Base-by-base conservation (phyloP, 1,140 invertebrate species). In the Macrosteles quadrilineatus region DNA sequence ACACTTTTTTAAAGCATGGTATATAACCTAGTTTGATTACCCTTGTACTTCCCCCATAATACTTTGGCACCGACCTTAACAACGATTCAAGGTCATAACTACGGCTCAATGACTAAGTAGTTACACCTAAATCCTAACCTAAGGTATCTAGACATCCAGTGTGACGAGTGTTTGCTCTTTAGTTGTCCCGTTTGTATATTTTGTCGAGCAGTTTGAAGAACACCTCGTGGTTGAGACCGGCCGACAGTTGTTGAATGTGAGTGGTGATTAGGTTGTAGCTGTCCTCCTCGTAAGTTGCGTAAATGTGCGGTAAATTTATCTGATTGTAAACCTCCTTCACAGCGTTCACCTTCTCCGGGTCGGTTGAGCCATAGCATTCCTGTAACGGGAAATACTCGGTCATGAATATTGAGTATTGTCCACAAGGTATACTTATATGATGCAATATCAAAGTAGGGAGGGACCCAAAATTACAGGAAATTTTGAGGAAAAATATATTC, bases 301-400 rank as follows among this genome's bases (percentile, higher is more conserved):
- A 97, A 0, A 90, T 89, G 43, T 89, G 85, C 27, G 89, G 86
- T 23, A 98, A 77, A 70, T 90, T 86, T 1, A 98, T 79, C 72
- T 95, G 89, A 75, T 90, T 86, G 76, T 94, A 98, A 0, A 97
- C 79, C 40, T 88, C 80, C 80, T 91, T 95, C 1, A 97, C 89
- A 68, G 82, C 85, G 36, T 84, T 81, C 12, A 94, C 85, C 75
- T 90, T 89, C 59, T 86, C 84, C 3, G 84, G 81, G 75, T 95
- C 89, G 9, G 85, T 75, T 29, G 81, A 80, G 1, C 93, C 95
- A 79, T 97, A 98, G 78, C 90, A 90, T 72, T 93, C 87, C 83
- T 89, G 69, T 36, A 77, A 57, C 25, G 30, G n/a, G n/a, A n/a
- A n/a, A 47, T 50, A 4, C n/a, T n/a, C n/a, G n/a, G n/a, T 50